Evolutionary conservation across 2,888 invertebrate species (phyloP), one percentile per base, ranked within the genome.

Genomic region (Polietes domitor): DNA sequence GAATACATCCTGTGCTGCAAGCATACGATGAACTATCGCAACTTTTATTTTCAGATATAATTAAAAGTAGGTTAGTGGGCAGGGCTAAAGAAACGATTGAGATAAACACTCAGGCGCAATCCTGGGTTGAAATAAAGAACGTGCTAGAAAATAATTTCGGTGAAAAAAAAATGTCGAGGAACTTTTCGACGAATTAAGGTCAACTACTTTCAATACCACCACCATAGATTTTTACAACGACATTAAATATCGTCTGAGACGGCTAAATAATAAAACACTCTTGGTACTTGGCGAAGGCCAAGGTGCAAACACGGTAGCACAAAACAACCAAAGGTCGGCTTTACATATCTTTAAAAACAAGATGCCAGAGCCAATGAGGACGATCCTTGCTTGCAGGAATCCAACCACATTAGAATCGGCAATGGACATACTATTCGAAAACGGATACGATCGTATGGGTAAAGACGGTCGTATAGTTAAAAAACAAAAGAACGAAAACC

Each of bases 231-330:
- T 80, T 21, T 80, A 77, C 63, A 84, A 77, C 32, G 70, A 80
- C 26, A 80, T 84, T 3, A 77, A 83, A 75, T 17, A 58, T 43
- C 53, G 58, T 10, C 73, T 84, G 10, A 72, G 80, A 10, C 70
- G 83, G 15, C 50, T 86, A 12, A 86, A 85, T 53, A 85, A 84
- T 28, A 83, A 85, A 53, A 78, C 82, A 55, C 76, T 75, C n/a
- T 37, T 61, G 9, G 77, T 55, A 61, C 28, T 17, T 9, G n/a
- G 53, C 15, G 15, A 82, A 72, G 58, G 83, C 80, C 53, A 79
- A 80, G 19, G 26, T 5, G 58, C 26, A 9, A 58, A 58, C 58
- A 26, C 24, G 17, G 7, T 24, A 15, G 58, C 58, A 58, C 24
- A 3, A 28, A 58, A 58, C 10, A 58, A 26, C 15, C 9, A 2